Conservation (phyloP, 37 sponge, comb jelly and placozoan species). For the Chondrilla cf. caribensis region DNA sequence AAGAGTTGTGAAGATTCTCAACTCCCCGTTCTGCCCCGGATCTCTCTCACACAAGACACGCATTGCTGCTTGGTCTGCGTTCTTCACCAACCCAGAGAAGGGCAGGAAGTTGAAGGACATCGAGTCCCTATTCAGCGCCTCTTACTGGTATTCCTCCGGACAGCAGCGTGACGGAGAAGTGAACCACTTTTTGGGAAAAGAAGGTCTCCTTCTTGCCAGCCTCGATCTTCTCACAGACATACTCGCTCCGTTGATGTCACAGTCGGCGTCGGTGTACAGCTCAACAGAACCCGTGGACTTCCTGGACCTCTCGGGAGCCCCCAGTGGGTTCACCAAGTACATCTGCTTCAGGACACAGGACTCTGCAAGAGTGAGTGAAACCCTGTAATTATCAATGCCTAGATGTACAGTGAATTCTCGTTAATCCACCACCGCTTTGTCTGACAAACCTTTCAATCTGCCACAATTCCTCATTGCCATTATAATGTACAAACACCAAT, state of each 20-base stretch:
- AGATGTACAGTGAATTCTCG: neutral
- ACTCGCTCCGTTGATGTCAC: neutral
- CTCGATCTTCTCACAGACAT: neutral
- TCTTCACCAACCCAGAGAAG: neutral
- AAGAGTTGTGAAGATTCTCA: neutral
- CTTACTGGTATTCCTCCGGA: conserved; percentile 7
- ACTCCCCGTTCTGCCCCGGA: conserved; percentile 10
- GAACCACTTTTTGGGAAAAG: conserved; percentile 6
- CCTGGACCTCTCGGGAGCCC: conserved; percentile 75
- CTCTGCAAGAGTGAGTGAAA: conserved; percentile 33
- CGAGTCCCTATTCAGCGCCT: conserved; percentile 6
- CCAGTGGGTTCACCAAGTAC: conserved; percentile 79
- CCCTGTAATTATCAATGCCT: neutral
- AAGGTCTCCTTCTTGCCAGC: conserved; percentile 14
- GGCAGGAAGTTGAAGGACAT: conserved; percentile 5
- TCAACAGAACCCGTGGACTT: conserved; percentile 34
- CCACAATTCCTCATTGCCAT: too few species aligned
- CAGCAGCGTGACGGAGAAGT: neutral
- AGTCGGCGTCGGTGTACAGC: neutral
- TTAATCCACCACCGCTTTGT: too few species aligned
- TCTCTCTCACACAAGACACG: neutral
- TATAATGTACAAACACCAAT: too few species aligned
- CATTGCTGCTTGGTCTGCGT: neutral
- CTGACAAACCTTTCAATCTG: too few species aligned
- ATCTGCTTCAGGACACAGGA: conserved; percentile 68